A percentile compares a stretch with the other conserved stretches of the same genome.
Conservation (phyloP, 2,113 vertebrate species). For the Callipepla squamata region DNA sequence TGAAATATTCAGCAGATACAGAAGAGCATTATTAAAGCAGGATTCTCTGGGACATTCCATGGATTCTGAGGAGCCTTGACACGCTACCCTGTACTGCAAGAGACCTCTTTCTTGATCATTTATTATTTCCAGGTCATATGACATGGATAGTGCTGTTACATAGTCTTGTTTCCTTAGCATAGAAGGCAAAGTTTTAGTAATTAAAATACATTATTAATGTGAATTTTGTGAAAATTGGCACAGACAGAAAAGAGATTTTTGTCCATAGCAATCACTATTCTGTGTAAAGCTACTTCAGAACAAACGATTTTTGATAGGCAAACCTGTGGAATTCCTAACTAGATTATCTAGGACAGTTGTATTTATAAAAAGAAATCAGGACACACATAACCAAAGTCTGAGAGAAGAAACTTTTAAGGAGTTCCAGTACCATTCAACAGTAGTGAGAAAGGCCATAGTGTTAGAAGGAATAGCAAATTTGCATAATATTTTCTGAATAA, state of each 20-base stretch:
- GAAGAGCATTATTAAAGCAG: neutral
- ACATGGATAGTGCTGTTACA: neutral
- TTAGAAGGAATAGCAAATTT: neutral
- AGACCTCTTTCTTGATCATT: neutral
- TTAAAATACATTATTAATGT: neutral
- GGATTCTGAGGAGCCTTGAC: neutral
- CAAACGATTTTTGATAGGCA: neutral
- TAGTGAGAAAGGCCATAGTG: neutral
- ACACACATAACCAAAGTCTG: neutral
- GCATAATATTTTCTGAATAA: neutral
- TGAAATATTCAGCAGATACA: neutral
- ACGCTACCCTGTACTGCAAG: rapidly evolving
- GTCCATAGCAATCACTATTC: neutral
- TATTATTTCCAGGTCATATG: neutral
- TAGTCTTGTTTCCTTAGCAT: neutral
- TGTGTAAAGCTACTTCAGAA: neutral
- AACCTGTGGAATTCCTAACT: neutral
- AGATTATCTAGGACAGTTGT: neutral
- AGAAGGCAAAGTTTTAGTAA: neutral
- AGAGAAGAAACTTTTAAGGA: neutral
- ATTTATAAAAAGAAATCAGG: neutral
- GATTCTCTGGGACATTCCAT: neutral
- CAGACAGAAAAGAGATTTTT: neutral
- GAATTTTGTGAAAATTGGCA: neutral
- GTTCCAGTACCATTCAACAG: neutral